Evolutionary conservation across 2,797 vertebrate species (phyloP), one percentile per base, ranked within the genome.

Genomic region (Danio choprae): DNA sequence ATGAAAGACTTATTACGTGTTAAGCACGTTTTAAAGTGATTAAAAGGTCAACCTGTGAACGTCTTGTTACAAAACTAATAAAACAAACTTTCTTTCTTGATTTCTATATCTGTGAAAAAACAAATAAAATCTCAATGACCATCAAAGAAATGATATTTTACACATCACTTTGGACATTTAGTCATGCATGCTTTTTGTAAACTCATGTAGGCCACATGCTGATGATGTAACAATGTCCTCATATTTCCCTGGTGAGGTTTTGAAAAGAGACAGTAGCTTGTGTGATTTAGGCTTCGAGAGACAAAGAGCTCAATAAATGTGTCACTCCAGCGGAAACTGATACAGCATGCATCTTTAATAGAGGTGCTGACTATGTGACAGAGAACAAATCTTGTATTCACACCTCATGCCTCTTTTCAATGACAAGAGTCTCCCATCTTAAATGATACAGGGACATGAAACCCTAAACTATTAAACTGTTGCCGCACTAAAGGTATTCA

Each of bases 271-370:
- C 43, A 43, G 77, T 46, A 6, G 8, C 4, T 13, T 29, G 38
- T 29, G 75, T 84, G 84, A 88, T 88, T 86, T 86, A 65, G 62
- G 68, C 44, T 63, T 51, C 13, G 43, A n/a, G 36, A 77, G 43
- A 80, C 65, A 78, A 71, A 56, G 40, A 59, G 68, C 38, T 63
- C 65, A 83, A 71, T 65, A 72, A 22, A 80, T 79, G 53, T 59
- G 77, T 70, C 18, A 75, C 60, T 82, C 74, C 60, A 51, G n/a
- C 60, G 88, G 75, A 69, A 84, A 87, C 64, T 46, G 84, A 87
- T 76, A 70, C 82, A 70, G 12, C 60, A 79, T 85, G 69, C 74
- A 84, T 86, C 8, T 82, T 87, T 87, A 55, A 89, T 80, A 58
- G 60, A 55, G 79, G 72, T 81, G 75, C 84, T 85, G 77, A 84